Percentiles rank a stretch among this genome's conserved stretches.
These are phyloP conservation scores for Madoqua kirkii DNA, from an alignment of 2,113 vertebrate species.

Conservation along the genomic window DNA sequence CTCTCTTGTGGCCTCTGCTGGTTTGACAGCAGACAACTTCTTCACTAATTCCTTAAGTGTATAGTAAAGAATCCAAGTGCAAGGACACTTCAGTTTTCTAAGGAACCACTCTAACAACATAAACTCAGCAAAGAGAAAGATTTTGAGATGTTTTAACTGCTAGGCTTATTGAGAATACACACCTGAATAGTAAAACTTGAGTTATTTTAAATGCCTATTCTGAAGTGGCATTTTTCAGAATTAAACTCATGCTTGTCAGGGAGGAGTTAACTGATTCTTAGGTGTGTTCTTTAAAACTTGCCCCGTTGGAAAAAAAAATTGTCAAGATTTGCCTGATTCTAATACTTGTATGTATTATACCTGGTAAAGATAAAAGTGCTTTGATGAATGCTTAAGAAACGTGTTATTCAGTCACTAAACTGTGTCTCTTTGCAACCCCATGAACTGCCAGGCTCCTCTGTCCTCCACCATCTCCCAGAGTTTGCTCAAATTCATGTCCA, in stretches of 20 bases:
- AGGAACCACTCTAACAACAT: neutral
- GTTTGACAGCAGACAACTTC: neutral
- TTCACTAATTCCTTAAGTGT: neutral
- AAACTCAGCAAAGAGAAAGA: neutral
- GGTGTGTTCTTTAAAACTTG: neutral
- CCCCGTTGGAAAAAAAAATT: neutral
- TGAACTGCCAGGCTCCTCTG: neutral
- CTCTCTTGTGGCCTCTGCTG: conserved; percentile 69
- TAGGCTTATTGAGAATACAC: neutral
- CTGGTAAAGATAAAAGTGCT: neutral
- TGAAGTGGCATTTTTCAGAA: neutral
- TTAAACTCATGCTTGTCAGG: neutral
- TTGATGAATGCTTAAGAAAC: neutral
- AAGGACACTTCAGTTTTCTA: neutral
- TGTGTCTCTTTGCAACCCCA: neutral
- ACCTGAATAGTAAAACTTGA: neutral
- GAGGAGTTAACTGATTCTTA: neutral
- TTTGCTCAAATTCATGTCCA: neutral
- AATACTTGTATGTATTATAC: neutral
- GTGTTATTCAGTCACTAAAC: neutral
- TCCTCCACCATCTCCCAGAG: neutral
- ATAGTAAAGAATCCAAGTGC: neutral
- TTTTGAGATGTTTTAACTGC: neutral
- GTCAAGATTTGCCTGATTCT: neutral
- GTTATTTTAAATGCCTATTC: neutral